Evolutionary conservation across 2,888 invertebrate genomes (phyloP), one percentile per base, ranked within the genome.

Genomic region (Drosophila histrio): DNA sequence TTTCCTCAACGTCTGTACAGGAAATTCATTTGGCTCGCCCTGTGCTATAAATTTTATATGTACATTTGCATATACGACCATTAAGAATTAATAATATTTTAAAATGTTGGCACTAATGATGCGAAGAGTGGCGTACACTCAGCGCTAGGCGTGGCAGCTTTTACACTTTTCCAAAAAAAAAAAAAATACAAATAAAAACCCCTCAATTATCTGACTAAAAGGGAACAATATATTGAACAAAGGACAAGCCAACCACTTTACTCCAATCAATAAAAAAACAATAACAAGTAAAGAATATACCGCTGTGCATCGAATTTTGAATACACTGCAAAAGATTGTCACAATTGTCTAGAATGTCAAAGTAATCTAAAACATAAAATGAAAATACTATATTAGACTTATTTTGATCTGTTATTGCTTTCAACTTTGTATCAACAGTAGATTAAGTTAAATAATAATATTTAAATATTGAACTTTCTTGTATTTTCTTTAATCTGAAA

Each of bases 11-110:
- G 81, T 87, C 81, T 84, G 85, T 63, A 54, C 81, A 87, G 81
- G 81, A 82, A 82, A 81, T 84, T 78, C 81, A 87, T 87, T 82
- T 87, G 82, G 66, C 74, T 75, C 57, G 53, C 71, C 71, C 56
- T 63, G 53, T 77, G 68, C 60, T 56, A 68, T 75, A 77, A 72
- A 81, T 84, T 69, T 77, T 67, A 63, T 72, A 71, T 71, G 65
- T 68, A 79, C 79, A 75, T 53, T 53, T 53, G 11, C 53, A 53
- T 53, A 30, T 56, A 81, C 72, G 83, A 67, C 72, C 85, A 87
- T 82, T 87, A 82, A 87, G 85, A 74, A 84, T 82, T 87, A 81
- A 84, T 86, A 77, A 77, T 82, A 75, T 84, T 81, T 81, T 81
- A 70, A 82, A 87, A 78, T 68, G 81, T 64, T 81, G 79, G 72